Base-by-base conservation (phyloP, 1,140 invertebrate species). In the Trypoxylus dichotomus region DNA sequence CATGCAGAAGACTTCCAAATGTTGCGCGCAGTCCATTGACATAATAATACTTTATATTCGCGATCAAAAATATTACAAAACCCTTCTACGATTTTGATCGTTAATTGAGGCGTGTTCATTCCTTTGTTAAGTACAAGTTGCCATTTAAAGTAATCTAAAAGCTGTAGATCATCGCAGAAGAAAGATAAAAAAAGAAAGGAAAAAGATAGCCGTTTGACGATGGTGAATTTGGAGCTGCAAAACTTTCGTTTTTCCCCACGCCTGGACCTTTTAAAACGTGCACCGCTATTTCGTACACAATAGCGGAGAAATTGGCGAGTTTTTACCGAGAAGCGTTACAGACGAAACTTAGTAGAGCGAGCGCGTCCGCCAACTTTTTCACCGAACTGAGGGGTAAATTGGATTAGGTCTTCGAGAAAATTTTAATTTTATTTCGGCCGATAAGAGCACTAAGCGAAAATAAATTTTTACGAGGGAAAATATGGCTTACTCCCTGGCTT, bases 361-460 rank as follows among this genome's bases (percentile, higher is more conserved):
- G 13, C 32, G 32, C 2, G 32, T 37, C 19, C 13, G 19, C 15
- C 47, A 54, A 54, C 47, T 54, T 54, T 54, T 54, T 37, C 32
- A 5, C 32, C 32, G 32, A 5, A n/a, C n/a, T 19, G 19, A 15
- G 47, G 15, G 15, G 47, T 54, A 54, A 54, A 54, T 54, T 54
- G 47, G 47, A 54, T 54, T 54, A 54, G 47, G 47, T 54, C 15
- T 54, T 54, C 47, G 47, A n/a, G 47, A 54, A 54, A 54, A 54
- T 54, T 54, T 54, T 54, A 54, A 54, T 54, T 54, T 15, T 54
- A 54, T 54, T 54, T 54, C 15, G 47, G 47, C 15, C 47, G 47
- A 54, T 54, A 19, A 54, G 47, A 54, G 47, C n/a, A 19, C 15
- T 54, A 54, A 54, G 47, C 15, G 19, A 54, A 54, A 15, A 54